A percentile compares a stretch with the other conserved stretches of the same genome.
phyloP scores from a whole-genome alignment of 2,888 invertebrate species.

The Onthophagus sagittarius region DNA sequence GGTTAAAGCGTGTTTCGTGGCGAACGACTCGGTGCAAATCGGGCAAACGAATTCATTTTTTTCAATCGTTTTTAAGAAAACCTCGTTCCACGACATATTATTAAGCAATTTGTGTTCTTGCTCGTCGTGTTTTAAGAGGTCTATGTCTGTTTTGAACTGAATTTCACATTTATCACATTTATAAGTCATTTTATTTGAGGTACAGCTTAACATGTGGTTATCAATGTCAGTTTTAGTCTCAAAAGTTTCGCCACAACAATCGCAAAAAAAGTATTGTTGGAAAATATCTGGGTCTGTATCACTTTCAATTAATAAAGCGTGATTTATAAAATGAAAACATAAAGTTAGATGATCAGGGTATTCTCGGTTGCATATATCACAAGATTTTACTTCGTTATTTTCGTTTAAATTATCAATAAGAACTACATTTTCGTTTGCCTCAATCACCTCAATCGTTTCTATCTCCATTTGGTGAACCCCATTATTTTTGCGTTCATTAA shows the following conservation, averaged over 20 bases:
- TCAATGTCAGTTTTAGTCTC: conserved; percentile 28
- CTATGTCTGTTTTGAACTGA: conserved; percentile 27
- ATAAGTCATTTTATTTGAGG: conserved; percentile 18
- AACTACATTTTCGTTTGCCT: neutral
- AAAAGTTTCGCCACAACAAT: conserved; percentile 33
- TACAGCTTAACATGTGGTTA: conserved; percentile 26
- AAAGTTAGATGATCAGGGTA: conserved; percentile 25
- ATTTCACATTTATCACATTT: conserved; percentile 26
- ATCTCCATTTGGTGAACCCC: conserved; percentile 8
- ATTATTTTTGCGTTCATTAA: conserved; percentile 17
- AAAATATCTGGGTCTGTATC: conserved; percentile 23
- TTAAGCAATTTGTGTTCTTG: neutral
- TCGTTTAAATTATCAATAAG: neutral
- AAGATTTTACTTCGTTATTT: conserved; percentile 8
- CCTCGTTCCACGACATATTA: conserved; percentile 24
- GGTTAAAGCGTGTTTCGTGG: conserved; percentile 27
- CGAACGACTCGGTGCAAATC: conserved; percentile 34
- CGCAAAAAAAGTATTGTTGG: conserved; percentile 29
- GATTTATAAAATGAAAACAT: conserved; percentile 31
- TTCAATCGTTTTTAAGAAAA: conserved; percentile 22
- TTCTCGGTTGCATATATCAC: conserved; percentile 28
- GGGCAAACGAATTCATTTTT: conserved; percentile 32
- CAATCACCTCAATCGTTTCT: neutral
- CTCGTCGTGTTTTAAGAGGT: conserved; percentile 25
- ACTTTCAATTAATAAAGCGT: conserved; percentile 26